Evolutionary conservation across 2,888 invertebrate species (phyloP).

Genomic region (Lycaena phlaeas): DNA sequence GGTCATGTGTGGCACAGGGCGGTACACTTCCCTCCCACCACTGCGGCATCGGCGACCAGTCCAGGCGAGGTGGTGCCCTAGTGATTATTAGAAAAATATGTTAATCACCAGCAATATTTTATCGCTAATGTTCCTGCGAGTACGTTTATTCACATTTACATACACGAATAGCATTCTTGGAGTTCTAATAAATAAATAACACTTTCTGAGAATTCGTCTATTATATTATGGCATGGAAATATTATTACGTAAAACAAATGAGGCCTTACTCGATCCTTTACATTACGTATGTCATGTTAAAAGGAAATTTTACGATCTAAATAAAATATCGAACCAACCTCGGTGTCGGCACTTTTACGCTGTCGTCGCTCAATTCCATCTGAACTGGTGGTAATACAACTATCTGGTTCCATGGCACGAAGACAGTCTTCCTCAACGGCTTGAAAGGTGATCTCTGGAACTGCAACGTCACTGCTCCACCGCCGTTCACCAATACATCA

Average conservation of each 20-base stretch:
- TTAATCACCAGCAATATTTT: background rate
- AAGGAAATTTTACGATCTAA: too few species aligned
- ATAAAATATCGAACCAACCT: slow-evolving; percentile 32
- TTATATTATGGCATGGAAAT: too few species aligned
- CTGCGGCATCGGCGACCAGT: slow-evolving; percentile 66
- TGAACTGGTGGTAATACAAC: slow-evolving; percentile 92
- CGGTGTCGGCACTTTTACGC: slow-evolving; percentile 65
- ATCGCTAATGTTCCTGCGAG: background rate
- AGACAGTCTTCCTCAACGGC: slow-evolving; percentile 89
- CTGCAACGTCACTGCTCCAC: slow-evolving; percentile 96
- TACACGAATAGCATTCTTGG: too few species aligned
- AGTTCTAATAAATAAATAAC: too few species aligned
- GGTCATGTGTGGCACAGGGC: slow-evolving; percentile 87
- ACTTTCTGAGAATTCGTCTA: too few species aligned
- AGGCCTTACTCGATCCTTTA: too few species aligned
- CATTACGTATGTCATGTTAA: too few species aligned
- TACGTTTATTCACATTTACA: too few species aligned
- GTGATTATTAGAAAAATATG: slow-evolving; percentile 9
- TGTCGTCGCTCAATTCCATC: slow-evolving; percentile 87
- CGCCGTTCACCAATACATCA: slow-evolving; percentile 98
- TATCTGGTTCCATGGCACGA: slow-evolving; percentile 98
- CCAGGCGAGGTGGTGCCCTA: slow-evolving; percentile 54
- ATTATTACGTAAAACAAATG: too few species aligned
- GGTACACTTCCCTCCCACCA: slow-evolving; percentile 73
- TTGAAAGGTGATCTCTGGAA: slow-evolving; percentile 96